Evolutionary conservation across 1,140 invertebrate genomes (phyloP).

Genomic region (Bombus pascuorum): DNA sequence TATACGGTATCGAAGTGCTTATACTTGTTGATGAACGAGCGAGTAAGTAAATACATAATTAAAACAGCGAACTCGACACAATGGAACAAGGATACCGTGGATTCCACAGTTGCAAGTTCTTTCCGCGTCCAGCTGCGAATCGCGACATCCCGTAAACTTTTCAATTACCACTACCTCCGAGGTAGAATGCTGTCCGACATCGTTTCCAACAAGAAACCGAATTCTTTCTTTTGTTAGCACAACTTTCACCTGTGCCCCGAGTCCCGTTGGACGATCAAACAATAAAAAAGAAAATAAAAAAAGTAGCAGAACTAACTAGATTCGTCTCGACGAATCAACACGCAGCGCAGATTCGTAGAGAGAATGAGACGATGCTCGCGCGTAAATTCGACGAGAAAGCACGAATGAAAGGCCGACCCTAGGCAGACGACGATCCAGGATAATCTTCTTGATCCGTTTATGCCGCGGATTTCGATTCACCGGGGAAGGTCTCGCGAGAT

Average conservation of each 20-base stretch:
- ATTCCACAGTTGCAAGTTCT: too few relatives aligned
- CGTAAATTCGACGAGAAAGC: neutral
- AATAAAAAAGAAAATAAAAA: neutral
- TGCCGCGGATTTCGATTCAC: slow-evolving; percentile 46
- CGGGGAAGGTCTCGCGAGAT: slow-evolving; percentile 45
- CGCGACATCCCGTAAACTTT: neutral
- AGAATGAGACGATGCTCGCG: neutral
- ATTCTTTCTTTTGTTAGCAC: neutral
- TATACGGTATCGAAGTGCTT: too few relatives aligned
- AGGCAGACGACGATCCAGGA: slow-evolving; percentile 45
- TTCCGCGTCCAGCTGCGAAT: neutral
- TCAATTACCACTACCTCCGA: neutral
- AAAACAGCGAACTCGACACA: neutral
- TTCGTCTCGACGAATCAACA: neutral
- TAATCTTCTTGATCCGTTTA: slow-evolving; percentile 63
- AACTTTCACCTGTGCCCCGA: neutral
- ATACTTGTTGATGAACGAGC: too few relatives aligned
- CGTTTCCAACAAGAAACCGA: neutral
- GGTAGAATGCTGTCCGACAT: neutral
- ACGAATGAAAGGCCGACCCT: slow-evolving; percentile 1
- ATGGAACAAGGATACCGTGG: too few relatives aligned
- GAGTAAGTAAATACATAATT: too few relatives aligned
- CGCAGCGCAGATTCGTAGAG: neutral
- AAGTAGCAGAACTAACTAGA: neutral
- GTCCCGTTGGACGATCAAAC: too few relatives aligned